These are phyloP conservation scores for Paracyclopina nana DNA, from an alignment of 1,140 invertebrate genomes.

Conservation along the genomic window DNA sequence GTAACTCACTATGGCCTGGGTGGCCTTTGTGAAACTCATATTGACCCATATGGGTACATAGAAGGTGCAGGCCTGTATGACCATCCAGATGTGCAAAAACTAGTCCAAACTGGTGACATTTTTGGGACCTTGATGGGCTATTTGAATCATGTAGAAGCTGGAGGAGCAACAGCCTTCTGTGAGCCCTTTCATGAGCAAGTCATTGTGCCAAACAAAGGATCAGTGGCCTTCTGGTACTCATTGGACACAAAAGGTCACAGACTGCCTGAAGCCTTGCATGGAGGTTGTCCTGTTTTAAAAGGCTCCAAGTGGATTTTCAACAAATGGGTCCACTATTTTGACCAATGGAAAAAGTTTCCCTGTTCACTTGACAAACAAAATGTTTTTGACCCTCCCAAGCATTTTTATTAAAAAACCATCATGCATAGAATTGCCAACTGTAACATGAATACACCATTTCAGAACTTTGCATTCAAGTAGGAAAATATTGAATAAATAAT, in stretches of 20 bases:
- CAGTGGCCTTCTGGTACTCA: conserved; percentile 6
- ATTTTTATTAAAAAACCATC: not conserved
- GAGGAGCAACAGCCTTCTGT: conserved; percentile 1
- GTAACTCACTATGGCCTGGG: conserved; percentile 15
- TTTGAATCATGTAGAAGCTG: conserved; percentile 4
- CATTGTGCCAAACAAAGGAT: conserved; percentile 10
- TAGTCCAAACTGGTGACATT: not conserved
- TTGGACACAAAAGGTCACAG: not conserved
- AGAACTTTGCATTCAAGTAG: no score
- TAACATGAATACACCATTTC: no score
- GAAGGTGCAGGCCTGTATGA: not conserved
- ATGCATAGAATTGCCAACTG: no score
- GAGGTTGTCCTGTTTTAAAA: conserved; percentile 10
- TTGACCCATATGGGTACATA: conserved; percentile 4
- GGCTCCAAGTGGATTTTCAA: conserved; percentile 16
- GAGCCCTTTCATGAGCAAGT: not conserved
- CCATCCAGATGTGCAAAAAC: not conserved
- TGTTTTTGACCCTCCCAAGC: not conserved
- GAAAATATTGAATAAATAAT: no score
- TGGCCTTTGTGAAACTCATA: conserved; percentile 13
- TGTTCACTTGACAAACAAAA: not conserved
- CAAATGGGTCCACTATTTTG: conserved; percentile 14
- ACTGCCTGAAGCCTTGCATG: not conserved
- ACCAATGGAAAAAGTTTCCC: conserved; percentile 12
- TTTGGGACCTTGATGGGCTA: conserved; percentile 9